Evolutionary conservation across 2,888 invertebrate species (phyloP).

Genomic region (Drosophila melanosoma): DNA sequence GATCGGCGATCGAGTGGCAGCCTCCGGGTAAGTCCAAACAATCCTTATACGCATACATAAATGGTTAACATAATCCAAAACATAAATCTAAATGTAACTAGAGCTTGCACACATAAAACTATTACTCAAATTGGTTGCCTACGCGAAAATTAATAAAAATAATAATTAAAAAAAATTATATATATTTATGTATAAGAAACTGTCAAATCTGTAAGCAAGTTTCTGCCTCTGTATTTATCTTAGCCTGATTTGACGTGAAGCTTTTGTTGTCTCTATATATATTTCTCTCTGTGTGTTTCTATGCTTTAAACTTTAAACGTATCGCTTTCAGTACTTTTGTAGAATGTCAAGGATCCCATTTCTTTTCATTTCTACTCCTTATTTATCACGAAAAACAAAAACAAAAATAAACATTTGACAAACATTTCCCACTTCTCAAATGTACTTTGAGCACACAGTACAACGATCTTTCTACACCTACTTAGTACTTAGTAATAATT

Average conservation of each 20-base stretch:
- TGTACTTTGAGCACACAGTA: constrained; percentile 58
- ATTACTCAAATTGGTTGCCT: constrained; percentile 34
- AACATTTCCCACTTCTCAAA: constrained; percentile 27
- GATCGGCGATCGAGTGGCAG: constrained; percentile 85
- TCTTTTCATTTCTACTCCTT: constrained; percentile 10
- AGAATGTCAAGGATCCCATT: constrained; percentile 32
- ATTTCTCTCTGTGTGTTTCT: constrained; percentile 49
- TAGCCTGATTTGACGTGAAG: constrained; percentile 81
- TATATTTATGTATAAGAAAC: neutral
- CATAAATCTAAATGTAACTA: constrained; percentile 33
- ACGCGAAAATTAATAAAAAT: constrained; percentile 14
- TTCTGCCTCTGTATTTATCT: constrained; percentile 49
- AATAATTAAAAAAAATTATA: neutral
- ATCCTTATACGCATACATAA: constrained; percentile 1
- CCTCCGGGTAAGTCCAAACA: constrained; percentile 83
- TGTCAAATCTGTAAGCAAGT: constrained; percentile 25
- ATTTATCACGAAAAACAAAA: constrained; percentile 5
- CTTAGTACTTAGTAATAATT: constrained; percentile 26
- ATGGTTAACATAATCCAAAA: constrained; percentile 4
- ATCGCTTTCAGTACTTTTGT: constrained; percentile 46
- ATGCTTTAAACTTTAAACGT: constrained; percentile 23
- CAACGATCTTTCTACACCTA: constrained; percentile 47
- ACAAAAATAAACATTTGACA: constrained; percentile 9
- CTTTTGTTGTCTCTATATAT: constrained; percentile 82
- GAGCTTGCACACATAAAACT: constrained; percentile 54